Conservation (phyloP, 2,888 invertebrate species). For the Caenorhabditis drosophilae region DNA sequence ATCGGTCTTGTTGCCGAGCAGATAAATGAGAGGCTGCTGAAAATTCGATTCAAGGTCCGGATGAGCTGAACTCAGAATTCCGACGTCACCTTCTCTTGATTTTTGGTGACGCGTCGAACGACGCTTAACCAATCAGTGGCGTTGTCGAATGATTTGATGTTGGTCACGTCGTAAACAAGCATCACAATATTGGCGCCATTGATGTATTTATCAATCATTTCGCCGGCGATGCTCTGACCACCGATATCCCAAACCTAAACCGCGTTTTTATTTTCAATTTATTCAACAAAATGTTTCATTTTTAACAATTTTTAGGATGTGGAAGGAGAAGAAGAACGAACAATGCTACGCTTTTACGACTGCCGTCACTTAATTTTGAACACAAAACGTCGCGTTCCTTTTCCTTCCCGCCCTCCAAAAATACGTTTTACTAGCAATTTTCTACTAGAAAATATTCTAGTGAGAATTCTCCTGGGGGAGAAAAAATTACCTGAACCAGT, state of each 20-base stretch:
- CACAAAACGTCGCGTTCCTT: too few species aligned
- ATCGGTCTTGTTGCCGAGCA: slow-evolving; percentile 74
- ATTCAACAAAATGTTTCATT: slow-evolving; percentile 1
- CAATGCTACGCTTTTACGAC: too few species aligned
- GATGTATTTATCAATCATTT: slow-evolving; percentile 78
- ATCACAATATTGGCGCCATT: slow-evolving; percentile 74
- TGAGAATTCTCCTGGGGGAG: too few species aligned
- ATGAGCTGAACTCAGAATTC: not conserved
- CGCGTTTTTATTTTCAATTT: slow-evolving; percentile 64
- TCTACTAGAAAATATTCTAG: too few species aligned
- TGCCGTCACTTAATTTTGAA: too few species aligned
- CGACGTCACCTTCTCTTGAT: not conserved
- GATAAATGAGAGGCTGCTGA: slow-evolving; percentile 70
- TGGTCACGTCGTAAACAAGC: slow-evolving; percentile 84
- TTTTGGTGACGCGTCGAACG: slow-evolving; percentile 68
- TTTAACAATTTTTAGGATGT: too few species aligned
- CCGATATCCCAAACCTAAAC: slow-evolving; percentile 87
- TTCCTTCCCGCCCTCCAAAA: too few species aligned
- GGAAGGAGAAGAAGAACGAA: too few species aligned
- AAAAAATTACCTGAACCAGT: slow-evolving; percentile 60
- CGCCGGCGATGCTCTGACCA: slow-evolving; percentile 79
- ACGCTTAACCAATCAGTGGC: slow-evolving; percentile 78
- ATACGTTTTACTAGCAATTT: too few species aligned
- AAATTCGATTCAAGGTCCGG: slow-evolving; percentile 12
- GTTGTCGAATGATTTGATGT: slow-evolving; percentile 80